Percentiles rank a stretch among this genome's conserved stretches.
Evolutionary conservation across 2,113 vertebrate species (phyloP).

Genomic region (Mus spicilegus): DNA sequence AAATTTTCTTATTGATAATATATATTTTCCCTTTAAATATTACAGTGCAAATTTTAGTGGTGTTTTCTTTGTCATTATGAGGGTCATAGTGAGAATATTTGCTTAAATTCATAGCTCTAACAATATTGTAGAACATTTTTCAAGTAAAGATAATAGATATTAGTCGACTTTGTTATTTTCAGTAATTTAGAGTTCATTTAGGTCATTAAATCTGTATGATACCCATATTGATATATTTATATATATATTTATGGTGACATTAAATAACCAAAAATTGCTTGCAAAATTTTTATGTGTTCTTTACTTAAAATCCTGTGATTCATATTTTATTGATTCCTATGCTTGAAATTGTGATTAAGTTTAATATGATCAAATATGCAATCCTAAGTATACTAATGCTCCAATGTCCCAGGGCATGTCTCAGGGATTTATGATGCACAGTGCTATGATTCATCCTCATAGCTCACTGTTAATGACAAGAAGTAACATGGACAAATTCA

Average conservation of each 20-base stretch:
- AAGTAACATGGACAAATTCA: background rate
- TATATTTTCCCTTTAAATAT: background rate
- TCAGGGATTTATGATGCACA: background rate
- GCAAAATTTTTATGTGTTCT: background rate
- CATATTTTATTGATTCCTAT: background rate
- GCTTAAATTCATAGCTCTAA: background rate
- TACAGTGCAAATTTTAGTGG: background rate
- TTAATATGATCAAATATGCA: background rate
- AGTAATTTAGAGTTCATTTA: background rate
- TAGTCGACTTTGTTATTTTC: background rate
- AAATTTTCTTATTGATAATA: background rate
- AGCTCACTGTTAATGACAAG: background rate
- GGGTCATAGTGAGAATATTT: background rate
- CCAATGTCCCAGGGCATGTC: background rate
- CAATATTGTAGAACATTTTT: background rate
- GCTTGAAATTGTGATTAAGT: background rate
- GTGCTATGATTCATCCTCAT: background rate
- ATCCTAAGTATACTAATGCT: background rate
- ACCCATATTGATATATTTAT: background rate
- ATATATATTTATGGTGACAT: background rate
- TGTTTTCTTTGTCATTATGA: background rate
- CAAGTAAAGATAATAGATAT: background rate
- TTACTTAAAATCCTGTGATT: background rate
- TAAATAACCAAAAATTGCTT: background rate
- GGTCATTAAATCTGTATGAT: background rate